Evolutionary conservation across 2,888 invertebrate genomes (phyloP), one percentile per base, ranked within the genome.

Genomic region (Latrodectus hesperus): DNA sequence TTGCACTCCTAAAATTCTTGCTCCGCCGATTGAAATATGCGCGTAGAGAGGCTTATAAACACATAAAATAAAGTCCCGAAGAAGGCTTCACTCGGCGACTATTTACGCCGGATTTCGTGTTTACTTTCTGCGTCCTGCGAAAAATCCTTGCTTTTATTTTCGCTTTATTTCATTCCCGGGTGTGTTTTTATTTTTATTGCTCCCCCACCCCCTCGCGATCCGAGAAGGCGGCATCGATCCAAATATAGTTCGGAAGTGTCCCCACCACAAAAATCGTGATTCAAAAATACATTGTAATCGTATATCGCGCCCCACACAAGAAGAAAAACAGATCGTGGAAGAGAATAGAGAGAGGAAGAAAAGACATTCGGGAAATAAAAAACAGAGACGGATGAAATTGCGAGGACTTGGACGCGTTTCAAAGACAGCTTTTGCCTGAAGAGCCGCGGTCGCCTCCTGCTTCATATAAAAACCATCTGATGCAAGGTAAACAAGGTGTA

Each of bases 271-370:
- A 81, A 77, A 81, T 81, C 86, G 80, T 70, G 81, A 81, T 86
- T 76, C 86, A 86, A 86, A 86, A 86, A 86, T 86, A 86, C 86
- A 86, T 86, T 86, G 86, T 86, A 86, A 86, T 86, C 71, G 86
- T 86, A 86, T 81, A 81, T 86, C 85, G 75, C 72, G 53, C 74
- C 52, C 73, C 22, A 74, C 67, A 67, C 73, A 74, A 38, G 72
- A 67, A 84, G 65, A 78, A 71, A 74, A 85, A 79, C 74, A 85
- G 74, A 85, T 75, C 79, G 53, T 55, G 75, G 73, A 76, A 73
- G 65, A 84, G 72, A 78, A 84, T 71, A 64, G 79, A 75, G 72
- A 64, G 52, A 75, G 55, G 73, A 79, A 86, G 72, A 86, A 76
- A 81, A 71, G 68, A 72, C 60, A 64, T 67, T 71, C 72, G 38